phyloP scores from a whole-genome alignment of 2,888 invertebrate species.

The Leptopilina drosophilae region DNA sequence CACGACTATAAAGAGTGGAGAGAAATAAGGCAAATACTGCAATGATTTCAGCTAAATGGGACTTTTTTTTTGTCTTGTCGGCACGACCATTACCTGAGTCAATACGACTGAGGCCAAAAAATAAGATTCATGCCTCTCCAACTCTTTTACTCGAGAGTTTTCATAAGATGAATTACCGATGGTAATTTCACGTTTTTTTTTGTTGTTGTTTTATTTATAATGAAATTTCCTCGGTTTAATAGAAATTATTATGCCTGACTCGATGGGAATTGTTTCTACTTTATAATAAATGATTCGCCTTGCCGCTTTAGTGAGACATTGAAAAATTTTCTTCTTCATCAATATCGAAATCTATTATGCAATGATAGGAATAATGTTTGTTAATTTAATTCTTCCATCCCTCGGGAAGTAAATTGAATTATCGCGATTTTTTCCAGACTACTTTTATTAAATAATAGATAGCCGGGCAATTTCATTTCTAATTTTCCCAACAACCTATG shows the following conservation, averaged over 20 bases:
- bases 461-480: background rate
- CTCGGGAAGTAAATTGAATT: background rate
- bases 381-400: background rate
- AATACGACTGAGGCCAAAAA: background rate
- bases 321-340: too few relatives aligned
- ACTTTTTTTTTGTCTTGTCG: conserved; percentile 6
- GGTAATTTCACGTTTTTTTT: conserved; percentile 3
- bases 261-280: background rate
- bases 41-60: conserved; percentile 17
- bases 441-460: conserved; percentile 5
- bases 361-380: too few relatives aligned
- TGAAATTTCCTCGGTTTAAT: background rate
- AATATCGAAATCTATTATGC: too few relatives aligned
- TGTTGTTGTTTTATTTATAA: background rate
- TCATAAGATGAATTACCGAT: conserved; percentile 7
- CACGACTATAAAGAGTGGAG: background rate
- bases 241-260: background rate
- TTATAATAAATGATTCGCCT: too few relatives aligned
- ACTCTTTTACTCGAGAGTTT: background rate
- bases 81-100: conserved; percentile 19
- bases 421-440: background rate
- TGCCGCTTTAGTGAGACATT: too few relatives aligned
- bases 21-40: conserved; percentile 1
- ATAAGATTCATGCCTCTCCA: background rate
- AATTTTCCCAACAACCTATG: background rate